Evolutionary conservation across 2,797 vertebrate genomes (phyloP).

Genomic region (Delichon dasypus): DNA sequence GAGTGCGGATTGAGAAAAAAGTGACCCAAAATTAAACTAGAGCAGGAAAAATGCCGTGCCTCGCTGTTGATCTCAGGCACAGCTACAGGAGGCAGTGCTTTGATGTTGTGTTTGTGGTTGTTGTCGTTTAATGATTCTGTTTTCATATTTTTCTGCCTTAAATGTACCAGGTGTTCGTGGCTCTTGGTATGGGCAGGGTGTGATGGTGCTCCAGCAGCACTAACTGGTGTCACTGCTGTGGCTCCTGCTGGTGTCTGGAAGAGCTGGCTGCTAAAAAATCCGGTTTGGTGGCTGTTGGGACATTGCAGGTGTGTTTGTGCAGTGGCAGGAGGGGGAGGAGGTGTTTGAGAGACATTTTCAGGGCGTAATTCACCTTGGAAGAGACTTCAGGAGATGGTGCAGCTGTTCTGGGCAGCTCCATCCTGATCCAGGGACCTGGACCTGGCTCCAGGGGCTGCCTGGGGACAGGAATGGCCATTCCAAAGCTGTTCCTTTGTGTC

Average conservation of each 20-base stretch:
- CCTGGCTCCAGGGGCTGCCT: background rate
- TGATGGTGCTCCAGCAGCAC: background rate
- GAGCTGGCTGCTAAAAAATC: background rate
- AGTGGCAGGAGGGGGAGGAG: background rate
- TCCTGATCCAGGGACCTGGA: background rate
- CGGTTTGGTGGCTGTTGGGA: background rate
- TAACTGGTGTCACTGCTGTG: background rate
- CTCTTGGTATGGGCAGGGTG: background rate
- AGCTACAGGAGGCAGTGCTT: background rate
- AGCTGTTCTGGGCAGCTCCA: background rate
- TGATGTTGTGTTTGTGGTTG: background rate
- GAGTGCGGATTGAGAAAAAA: background rate
- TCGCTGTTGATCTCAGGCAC: background rate
- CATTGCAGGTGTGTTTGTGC: background rate
- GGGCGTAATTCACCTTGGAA: background rate
- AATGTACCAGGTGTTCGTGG: rapidly evolving
- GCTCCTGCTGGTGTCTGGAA: background rate
- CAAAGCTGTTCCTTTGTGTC: background rate
- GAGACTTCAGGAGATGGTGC: background rate
- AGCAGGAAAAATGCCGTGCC: background rate
- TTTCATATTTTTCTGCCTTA: background rate
- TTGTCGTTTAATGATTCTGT: background rate
- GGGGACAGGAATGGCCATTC: background rate
- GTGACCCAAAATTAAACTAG: background rate
- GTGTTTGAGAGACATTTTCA: background rate